Conservation (phyloP, 2,888 invertebrate species). For the Hypomecis atomaria region DNA sequence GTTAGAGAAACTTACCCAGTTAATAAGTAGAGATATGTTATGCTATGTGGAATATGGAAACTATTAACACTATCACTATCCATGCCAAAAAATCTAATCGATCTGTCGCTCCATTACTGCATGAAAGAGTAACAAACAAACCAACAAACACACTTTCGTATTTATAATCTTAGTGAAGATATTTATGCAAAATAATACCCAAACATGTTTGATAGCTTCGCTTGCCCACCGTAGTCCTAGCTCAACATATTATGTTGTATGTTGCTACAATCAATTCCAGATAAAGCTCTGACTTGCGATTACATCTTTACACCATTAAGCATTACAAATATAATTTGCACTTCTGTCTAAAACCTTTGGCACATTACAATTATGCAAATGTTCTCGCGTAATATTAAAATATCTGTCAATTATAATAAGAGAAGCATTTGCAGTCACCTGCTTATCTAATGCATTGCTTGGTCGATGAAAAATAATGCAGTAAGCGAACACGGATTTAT, state of each 20-base stretch:
- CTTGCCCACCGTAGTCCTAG: background rate
- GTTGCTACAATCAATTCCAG: constrained; percentile 25
- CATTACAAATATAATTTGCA: constrained; percentile 56
- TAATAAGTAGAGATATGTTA: too few relatives aligned
- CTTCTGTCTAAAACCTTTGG: constrained; percentile 59
- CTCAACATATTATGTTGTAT: background rate
- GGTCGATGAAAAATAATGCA: constrained; percentile 33
- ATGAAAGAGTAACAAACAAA: too few relatives aligned
- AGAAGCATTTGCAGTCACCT: constrained; percentile 53
- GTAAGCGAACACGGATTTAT: constrained; percentile 24
- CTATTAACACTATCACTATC: too few relatives aligned
- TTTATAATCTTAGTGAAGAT: too few relatives aligned
- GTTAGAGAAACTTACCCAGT: too few relatives aligned
- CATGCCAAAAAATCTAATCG: too few relatives aligned
- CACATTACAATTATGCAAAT: constrained; percentile 58
- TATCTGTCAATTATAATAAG: constrained; percentile 58
- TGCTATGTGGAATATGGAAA: too few relatives aligned
- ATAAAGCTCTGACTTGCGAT: constrained; percentile 34
- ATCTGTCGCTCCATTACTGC: too few relatives aligned
- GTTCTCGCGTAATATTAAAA: constrained; percentile 43
- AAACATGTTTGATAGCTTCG: too few relatives aligned
- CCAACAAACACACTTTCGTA: too few relatives aligned
- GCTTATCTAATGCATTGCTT: constrained; percentile 51
- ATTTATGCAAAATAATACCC: too few relatives aligned
- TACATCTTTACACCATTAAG: constrained; percentile 28